Evolutionary conservation across 2,888 invertebrate species (phyloP).

Genomic region (Leptopterna dolabrata): DNA sequence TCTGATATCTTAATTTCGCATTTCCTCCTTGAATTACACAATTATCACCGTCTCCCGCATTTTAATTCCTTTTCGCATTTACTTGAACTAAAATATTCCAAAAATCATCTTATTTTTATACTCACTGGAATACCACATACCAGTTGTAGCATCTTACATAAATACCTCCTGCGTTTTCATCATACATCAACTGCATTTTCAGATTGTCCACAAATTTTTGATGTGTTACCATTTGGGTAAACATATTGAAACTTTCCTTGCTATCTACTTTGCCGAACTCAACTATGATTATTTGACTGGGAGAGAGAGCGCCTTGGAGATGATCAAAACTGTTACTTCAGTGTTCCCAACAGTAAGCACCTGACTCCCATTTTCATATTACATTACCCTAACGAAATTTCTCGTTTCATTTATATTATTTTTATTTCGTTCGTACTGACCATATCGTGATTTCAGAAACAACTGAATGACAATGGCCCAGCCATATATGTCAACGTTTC

Average conservation of each 20-base stretch:
- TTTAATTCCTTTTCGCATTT: no score
- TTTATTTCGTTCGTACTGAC: conserved; percentile 27
- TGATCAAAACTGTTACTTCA: conserved; percentile 82
- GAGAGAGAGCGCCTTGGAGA: conserved; percentile 85
- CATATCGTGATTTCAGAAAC: conserved; percentile 68
- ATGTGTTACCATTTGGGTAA: conserved; percentile 88
- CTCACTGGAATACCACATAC: no score
- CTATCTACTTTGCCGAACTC: conserved; percentile 86
- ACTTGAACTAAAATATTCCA: no score
- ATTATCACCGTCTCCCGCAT: no score
- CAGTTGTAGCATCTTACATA: no score
- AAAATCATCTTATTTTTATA: no score
- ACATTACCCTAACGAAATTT: not conserved
- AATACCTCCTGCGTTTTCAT: no score
- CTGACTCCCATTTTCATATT: not conserved
- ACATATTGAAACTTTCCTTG: conserved; percentile 75
- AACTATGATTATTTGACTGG: conserved; percentile 85
- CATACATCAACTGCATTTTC: conserved; percentile 34
- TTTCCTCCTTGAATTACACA: no score
- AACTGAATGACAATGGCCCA: conserved; percentile 73
- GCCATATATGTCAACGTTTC: conserved; percentile 82
- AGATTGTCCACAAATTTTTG: conserved; percentile 78
- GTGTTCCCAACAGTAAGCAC: conserved; percentile 79
- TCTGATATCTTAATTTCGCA: no score
- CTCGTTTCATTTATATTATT: not conserved